Conservation (phyloP, 1,140 invertebrate genomes). For the Eumaeus atala region DNA sequence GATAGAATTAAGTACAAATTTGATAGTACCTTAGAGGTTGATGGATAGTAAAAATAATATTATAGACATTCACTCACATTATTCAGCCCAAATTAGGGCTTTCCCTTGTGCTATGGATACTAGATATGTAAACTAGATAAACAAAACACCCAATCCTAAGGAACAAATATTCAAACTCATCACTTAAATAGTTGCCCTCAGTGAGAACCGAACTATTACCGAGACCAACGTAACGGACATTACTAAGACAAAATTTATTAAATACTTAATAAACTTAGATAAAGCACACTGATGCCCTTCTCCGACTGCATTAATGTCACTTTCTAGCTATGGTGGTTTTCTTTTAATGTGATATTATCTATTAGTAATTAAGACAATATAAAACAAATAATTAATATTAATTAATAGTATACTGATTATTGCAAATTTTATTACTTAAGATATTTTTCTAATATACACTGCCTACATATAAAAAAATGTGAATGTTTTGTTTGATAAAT, state of each 20-base stretch:
- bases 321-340: slow-evolving; percentile 8
- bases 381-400: slow-evolving; percentile 3
- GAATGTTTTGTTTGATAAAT: slow-evolving; percentile 11
- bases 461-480: slow-evolving; percentile 7
- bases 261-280: not conserved
- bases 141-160: too few relatives aligned
- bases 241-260: too few relatives aligned
- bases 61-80: too few relatives aligned
- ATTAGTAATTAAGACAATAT: not conserved
- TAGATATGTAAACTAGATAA: too few relatives aligned
- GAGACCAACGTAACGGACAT: too few relatives aligned
- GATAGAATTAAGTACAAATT: slow-evolving; percentile 22
- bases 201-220: not conserved
- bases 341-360: slow-evolving; percentile 4
- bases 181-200: too few relatives aligned
- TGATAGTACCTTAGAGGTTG: slow-evolving; percentile 19
- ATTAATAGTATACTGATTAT: slow-evolving; percentile 8
- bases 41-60: slow-evolving; percentile 9
- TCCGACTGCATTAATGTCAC: slow-evolving; percentile 4
- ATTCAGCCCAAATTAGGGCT: too few relatives aligned
- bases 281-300: slow-evolving; percentile 5
- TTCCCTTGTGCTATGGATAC: too few relatives aligned
- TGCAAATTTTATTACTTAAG: slow-evolving; percentile 8
- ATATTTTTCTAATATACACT: slow-evolving; percentile 8
- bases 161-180: too few relatives aligned